These are phyloP conservation scores for Halictus ligatus DNA, from an alignment of 2,888 invertebrate genomes.

Conservation along the genomic window DNA sequence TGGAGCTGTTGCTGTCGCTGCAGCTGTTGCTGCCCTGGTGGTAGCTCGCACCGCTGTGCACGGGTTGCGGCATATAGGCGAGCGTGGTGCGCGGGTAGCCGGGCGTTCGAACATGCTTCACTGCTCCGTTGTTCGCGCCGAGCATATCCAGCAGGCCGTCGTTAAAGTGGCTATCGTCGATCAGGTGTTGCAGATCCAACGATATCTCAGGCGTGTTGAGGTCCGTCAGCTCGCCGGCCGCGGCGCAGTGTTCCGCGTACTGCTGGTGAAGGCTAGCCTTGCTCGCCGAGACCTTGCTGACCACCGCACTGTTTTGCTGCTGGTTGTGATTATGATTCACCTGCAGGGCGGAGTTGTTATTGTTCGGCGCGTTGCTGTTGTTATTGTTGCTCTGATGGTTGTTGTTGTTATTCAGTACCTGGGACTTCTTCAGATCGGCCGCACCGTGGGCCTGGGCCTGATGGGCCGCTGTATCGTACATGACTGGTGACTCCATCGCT, in stretches of 20 bases:
- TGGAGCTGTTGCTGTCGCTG: conserved; percentile 86
- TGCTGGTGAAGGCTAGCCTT: conserved; percentile 90
- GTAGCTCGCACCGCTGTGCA: conserved; percentile 90
- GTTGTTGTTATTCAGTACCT: conserved; percentile 84
- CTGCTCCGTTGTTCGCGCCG: conserved; percentile 83
- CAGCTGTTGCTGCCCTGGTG: conserved; percentile 86
- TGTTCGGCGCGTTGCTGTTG: conserved; percentile 81
- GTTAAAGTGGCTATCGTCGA: conserved; percentile 95
- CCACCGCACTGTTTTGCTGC: conserved; percentile 85
- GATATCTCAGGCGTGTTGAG: conserved; percentile 97
- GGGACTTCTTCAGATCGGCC: conserved; percentile 87
- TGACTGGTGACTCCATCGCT: conserved; percentile 93
- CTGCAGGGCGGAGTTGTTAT: conserved; percentile 85
- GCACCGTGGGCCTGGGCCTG: conserved; percentile 83
- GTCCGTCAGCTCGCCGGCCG: conserved; percentile 91
- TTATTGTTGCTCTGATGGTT: conserved; percentile 78
- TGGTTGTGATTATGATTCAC: conserved; percentile 85
- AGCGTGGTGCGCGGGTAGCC: conserved; percentile 89
- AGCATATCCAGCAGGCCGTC: conserved; percentile 95
- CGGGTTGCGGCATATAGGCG: conserved; percentile 97
- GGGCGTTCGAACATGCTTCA: conserved; percentile 84
- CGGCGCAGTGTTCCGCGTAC: conserved; percentile 89
- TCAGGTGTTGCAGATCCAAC: conserved; percentile 95
- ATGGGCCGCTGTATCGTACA: conserved; percentile 91
- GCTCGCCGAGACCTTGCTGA: conserved; percentile 83